These are phyloP conservation scores for Vombatus ursinus DNA, from an alignment of 2,113 vertebrate species.

Conservation along the genomic window DNA sequence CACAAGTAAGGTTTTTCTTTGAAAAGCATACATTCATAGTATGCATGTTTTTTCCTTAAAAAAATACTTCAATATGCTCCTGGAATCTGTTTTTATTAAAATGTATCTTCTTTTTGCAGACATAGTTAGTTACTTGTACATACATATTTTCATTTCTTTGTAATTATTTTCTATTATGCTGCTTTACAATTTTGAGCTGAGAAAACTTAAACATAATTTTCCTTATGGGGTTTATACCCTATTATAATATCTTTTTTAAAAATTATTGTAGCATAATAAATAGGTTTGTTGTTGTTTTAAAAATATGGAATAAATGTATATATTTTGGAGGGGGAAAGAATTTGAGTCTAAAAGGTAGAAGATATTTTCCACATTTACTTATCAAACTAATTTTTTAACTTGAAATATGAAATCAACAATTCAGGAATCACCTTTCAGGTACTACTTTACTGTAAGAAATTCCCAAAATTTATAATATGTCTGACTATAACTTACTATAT, in stretches of 20 bases:
- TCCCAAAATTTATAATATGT: slow-evolving; percentile 14
- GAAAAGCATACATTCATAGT: slow-evolving; percentile 49
- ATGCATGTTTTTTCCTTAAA: slow-evolving; percentile 7
- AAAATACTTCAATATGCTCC: background rate
- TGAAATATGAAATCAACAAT: slow-evolving; percentile 53
- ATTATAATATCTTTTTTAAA: no score
- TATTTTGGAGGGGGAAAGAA: slow-evolving; percentile 27
- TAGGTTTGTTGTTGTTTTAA: no score
- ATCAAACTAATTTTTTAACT: slow-evolving; percentile 50
- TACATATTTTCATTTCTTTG: slow-evolving; percentile 5
- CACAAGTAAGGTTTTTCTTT: slow-evolving; percentile 54
- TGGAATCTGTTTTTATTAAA: slow-evolving; percentile 53
- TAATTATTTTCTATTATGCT: slow-evolving; percentile 18
- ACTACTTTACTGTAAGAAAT: slow-evolving; percentile 30
- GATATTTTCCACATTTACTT: slow-evolving; percentile 45
- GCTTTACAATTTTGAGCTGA: slow-evolving; percentile 14
- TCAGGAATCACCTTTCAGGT: background rate
- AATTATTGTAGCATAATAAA: no score
- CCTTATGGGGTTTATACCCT: no score
- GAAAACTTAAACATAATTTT: no score
- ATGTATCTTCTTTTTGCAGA: slow-evolving; percentile 45
- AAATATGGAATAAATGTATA: no score
- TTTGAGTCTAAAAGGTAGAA: slow-evolving; percentile 47
- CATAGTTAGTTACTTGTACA: slow-evolving; percentile 1
- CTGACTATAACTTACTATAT: background rate